Evolutionary conservation across 1,140 invertebrate species (phyloP), one percentile per base, ranked within the genome.

Genomic region (Cotesia typhae): DNA sequence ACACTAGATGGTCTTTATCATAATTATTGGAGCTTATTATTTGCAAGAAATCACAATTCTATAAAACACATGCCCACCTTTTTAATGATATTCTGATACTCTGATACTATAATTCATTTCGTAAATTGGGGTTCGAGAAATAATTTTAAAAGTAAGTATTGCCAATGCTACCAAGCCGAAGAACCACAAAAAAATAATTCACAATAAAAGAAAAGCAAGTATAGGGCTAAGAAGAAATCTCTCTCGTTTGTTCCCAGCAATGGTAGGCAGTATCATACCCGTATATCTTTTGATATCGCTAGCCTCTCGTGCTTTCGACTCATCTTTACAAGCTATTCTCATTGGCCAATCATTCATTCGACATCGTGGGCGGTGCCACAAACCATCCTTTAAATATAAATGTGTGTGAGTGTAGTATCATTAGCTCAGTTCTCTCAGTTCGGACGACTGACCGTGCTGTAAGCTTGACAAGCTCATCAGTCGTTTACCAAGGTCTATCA

Each of bases 361-460:
- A 67, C 70, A 79, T 78, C 81, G 82, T 83, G 83, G 83, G 79
- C 80, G 80, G 72, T 71, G 75, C 78, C 72, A 71, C 71, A 70
- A 76, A 74, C 70, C 70, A 78, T 80, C 76, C 78, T 82, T 81
- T 84, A 85, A 85, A 86, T 86, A 86, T 86, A 86, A 86, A 81
- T 80, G 76, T 86, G 82, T 86, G 80, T 86, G 82, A 82, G 84
- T 84, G 79, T 77, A 61, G 79, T 77, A 71, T 83, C 80, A 84
- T 85, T 84, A 85, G 79, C 82, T 74, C 68, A 74, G 75, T 76
- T 64, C 67, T 73, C 68, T 80, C 78, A 78, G 79, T 78, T 77
- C 75, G 76, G 78, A 79, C 77, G 75, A 78, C 76, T 78, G 78
- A 77, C 71, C 76, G 75, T 77, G 67, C 57, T 51, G 57, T 17